phyloP scores from a whole-genome alignment of 2,888 invertebrate genomes.

The Merodon equestris region DNA sequence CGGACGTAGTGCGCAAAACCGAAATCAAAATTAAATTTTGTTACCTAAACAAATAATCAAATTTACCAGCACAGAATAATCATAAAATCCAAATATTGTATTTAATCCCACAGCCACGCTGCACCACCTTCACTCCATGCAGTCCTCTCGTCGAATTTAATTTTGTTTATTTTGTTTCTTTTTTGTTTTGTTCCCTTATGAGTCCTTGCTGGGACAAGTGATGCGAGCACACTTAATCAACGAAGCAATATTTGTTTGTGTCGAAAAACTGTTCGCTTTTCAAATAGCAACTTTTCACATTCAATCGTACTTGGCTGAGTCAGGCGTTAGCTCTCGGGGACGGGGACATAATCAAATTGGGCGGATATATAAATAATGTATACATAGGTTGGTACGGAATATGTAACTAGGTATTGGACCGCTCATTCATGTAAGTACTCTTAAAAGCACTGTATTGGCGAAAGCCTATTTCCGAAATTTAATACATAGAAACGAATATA shows the following conservation, averaged over 20 bases:
- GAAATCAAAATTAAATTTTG: slow-evolving; percentile 39
- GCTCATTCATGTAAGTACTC: too few species aligned
- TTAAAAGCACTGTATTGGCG: too few species aligned
- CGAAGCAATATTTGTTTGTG: slow-evolving; percentile 10
- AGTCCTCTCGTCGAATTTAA: background rate
- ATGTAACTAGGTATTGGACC: too few species aligned
- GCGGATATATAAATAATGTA: too few species aligned
- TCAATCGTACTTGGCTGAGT: too few species aligned
- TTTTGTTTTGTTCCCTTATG: slow-evolving; percentile 5
- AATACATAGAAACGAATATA: too few species aligned
- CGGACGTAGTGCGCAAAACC: background rate
- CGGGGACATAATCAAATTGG: too few species aligned
- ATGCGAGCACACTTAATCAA: slow-evolving; percentile 25
- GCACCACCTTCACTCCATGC: background rate
- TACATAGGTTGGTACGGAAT: too few species aligned
- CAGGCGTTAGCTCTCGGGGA: too few species aligned
- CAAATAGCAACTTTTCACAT: background rate
- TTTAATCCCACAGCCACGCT: slow-evolving; percentile 9
- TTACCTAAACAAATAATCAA: slow-evolving; percentile 29
- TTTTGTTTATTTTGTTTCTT: too few species aligned
- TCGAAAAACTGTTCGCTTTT: slow-evolving; percentile 3
- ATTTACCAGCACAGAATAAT: slow-evolving; percentile 39
- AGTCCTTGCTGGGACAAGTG: slow-evolving; percentile 9
- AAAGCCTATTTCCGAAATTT: too few species aligned
- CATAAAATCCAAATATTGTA: slow-evolving; percentile 32